Percentiles rank a stretch among this genome's conserved stretches.
Evolutionary conservation across 23 tunicate genomes (phyloP).

Genomic region (Halocynthia roretzi): DNA sequence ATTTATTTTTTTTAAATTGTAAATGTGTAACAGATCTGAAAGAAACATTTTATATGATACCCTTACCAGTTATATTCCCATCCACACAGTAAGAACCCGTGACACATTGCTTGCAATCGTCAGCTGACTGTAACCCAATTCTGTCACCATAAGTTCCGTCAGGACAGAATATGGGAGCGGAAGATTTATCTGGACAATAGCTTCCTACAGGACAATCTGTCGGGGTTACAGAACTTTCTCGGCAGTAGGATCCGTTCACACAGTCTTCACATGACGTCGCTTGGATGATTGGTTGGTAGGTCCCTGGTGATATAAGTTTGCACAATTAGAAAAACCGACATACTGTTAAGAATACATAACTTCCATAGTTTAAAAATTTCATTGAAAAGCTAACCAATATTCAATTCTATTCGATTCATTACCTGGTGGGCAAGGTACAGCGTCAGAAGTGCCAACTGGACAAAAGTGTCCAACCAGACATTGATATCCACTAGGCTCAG

Average conservation of each 20-base stretch:
- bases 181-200: conserved; percentile 50
- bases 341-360: too few species aligned
- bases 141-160: conserved; percentile 69
- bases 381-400: too few species aligned
- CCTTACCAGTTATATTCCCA: conserved; percentile 65
- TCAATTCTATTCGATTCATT: background rate
- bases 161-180: conserved; percentile 45
- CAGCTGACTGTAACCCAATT: conserved; percentile 31
- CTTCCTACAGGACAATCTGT: conserved; percentile 44
- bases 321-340: too few species aligned
- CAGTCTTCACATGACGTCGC: conserved; percentile 40
- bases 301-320: conserved; percentile 15
- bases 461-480: conserved; percentile 80
- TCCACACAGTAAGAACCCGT: conserved; percentile 82
- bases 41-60: background rate
- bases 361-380: too few species aligned
- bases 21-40: background rate
- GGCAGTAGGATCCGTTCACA: conserved; percentile 65
- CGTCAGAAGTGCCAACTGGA: conserved; percentile 30
- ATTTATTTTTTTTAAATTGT: background rate
- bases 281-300: conserved; percentile 42
- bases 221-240: conserved; percentile 36
- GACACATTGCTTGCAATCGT: conserved; percentile 59
- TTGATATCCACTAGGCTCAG: conserved; percentile 61
- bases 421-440: conserved; percentile 62